Conservation (phyloP, 2,888 invertebrate genomes). For the Microplitis manilae region DNA sequence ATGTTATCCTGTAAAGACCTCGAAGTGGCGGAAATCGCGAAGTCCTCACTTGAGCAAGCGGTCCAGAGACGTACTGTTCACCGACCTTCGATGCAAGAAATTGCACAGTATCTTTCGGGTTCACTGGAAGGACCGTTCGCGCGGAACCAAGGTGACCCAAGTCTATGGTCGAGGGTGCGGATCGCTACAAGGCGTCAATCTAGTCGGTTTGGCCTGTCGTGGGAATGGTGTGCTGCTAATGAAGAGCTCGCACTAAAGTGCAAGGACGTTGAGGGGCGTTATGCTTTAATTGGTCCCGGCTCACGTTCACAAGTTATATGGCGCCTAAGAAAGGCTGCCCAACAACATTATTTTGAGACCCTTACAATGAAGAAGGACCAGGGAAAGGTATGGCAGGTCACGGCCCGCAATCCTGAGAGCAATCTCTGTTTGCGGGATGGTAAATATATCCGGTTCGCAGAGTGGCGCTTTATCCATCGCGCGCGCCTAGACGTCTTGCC, state of each 20-base stretch:
- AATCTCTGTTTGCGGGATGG: slow-evolving; percentile 60
- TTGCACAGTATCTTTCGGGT: slow-evolving; percentile 55
- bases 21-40: slow-evolving; percentile 50
- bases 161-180: slow-evolving; percentile 52
- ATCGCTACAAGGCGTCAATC: slow-evolving; percentile 48
- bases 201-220: slow-evolving; percentile 41
- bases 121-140: slow-evolving; percentile 49
- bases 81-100: slow-evolving; percentile 40
- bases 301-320: slow-evolving; percentile 40
- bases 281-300: slow-evolving; percentile 7
- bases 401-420: slow-evolving; percentile 43
- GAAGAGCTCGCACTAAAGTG: slow-evolving; percentile 39
- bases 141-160: slow-evolving; percentile 41
- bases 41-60: slow-evolving; percentile 46
- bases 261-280: not conserved
- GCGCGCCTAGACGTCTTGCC: slow-evolving; percentile 62
- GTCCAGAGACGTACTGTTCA: slow-evolving; percentile 36
- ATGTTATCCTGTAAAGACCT: slow-evolving; percentile 56
- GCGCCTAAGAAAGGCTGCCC: slow-evolving; percentile 18
- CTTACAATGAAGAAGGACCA: slow-evolving; percentile 52
- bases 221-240: slow-evolving; percentile 47
- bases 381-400: slow-evolving; percentile 55
- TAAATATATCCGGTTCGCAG: slow-evolving; percentile 59
- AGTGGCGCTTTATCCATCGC: slow-evolving; percentile 68
- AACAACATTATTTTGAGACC: slow-evolving; percentile 23